These are phyloP conservation scores for Ispidina lecontei DNA, from an alignment of 2,797 vertebrate genomes.

Conservation along the genomic window DNA sequence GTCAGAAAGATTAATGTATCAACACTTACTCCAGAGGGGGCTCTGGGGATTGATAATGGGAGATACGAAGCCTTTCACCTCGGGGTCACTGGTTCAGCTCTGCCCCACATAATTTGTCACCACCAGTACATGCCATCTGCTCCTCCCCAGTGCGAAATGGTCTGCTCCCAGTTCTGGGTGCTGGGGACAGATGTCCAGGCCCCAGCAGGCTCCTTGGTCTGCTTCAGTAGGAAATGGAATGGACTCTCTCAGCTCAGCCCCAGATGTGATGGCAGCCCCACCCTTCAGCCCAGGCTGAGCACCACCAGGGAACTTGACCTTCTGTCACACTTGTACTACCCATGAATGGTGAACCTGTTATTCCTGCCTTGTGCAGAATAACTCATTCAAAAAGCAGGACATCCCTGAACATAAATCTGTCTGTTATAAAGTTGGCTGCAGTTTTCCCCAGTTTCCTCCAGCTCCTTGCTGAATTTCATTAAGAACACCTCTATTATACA, in stretches of 20 bases:
- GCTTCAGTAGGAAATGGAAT: neutral
- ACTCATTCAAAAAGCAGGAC: constrained; percentile 6
- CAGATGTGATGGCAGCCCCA: neutral
- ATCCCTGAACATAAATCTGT: constrained; percentile 55
- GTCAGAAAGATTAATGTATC: constrained; percentile 65
- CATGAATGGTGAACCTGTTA: constrained; percentile 27
- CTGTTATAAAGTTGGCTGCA: neutral
- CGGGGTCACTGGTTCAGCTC: constrained; percentile 54
- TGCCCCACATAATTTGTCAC: constrained; percentile 3
- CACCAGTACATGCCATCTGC: constrained; percentile 56
- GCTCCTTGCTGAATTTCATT: constrained; percentile 51
- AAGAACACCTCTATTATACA: constrained; percentile 30
- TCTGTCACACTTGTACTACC: neutral
- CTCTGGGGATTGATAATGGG: constrained; percentile 43
- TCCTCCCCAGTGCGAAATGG: neutral
- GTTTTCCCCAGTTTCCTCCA: neutral
- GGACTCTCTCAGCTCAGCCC: neutral
- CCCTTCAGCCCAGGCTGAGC: neutral
- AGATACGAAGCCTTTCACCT: constrained; percentile 52
- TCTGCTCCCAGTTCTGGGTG: neutral
- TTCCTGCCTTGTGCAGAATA: neutral
- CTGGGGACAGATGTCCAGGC: neutral
- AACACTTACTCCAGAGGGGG: neutral
- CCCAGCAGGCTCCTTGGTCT: neutral
- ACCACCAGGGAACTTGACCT: constrained; percentile 40